Conservation (phyloP, 2,113 vertebrate genomes). For the Chionomys nivalis region DNA sequence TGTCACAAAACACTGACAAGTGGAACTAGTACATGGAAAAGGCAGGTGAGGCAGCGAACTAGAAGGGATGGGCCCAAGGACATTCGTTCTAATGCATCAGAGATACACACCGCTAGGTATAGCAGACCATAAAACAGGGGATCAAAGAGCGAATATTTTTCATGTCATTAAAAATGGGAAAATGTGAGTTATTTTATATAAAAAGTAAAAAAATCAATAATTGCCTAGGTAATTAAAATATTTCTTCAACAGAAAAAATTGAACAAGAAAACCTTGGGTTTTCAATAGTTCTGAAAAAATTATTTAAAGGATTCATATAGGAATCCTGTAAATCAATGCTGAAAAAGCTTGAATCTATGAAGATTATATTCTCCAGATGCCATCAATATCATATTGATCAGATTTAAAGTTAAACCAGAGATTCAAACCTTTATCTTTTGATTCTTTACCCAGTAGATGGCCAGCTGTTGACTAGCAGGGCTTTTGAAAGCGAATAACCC, state of each 20-base stretch:
- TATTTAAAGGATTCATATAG: not conserved
- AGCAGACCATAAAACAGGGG: not conserved
- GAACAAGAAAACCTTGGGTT: not conserved
- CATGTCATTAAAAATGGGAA: not conserved
- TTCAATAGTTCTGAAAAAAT: slow-evolving; percentile 37
- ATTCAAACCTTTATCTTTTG: not conserved
- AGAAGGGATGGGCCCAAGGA: not conserved
- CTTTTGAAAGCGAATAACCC: not conserved
- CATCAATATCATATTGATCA: not conserved
- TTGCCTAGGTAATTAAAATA: not conserved
- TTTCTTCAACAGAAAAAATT: slow-evolving; percentile 24
- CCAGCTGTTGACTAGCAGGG: not conserved
- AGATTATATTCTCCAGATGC: not conserved
- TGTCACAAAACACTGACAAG: not conserved
- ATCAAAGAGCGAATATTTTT: slow-evolving; percentile 13
- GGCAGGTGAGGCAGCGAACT: not conserved
- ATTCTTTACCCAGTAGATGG: not conserved
- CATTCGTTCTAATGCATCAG: not conserved
- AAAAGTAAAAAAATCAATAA: slow-evolving; percentile 12
- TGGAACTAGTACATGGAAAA: not conserved
- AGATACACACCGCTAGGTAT: not conserved
- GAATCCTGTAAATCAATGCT: not conserved
- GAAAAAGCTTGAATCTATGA: slow-evolving; percentile 16
- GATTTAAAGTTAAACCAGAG: slow-evolving; percentile 31
- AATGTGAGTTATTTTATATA: not conserved